Evolutionary conservation across 1,140 invertebrate species (phyloP).

Genomic region (Ceratitis capitata): DNA sequence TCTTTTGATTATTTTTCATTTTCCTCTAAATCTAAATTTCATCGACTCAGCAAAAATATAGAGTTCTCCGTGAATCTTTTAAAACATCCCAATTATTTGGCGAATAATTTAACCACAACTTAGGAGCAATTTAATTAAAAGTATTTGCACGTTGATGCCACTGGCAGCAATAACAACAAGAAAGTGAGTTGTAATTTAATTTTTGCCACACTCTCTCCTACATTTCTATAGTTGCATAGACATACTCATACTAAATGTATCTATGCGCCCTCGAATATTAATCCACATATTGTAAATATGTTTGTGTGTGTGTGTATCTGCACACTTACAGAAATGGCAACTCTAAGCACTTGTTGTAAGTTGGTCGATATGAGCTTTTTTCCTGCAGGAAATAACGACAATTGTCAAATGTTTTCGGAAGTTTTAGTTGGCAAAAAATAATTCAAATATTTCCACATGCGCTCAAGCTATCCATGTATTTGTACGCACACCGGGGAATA

Average conservation of each 20-base stretch:
- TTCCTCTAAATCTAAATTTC: too few species aligned
- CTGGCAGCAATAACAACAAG: background rate
- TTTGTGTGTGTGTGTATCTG: background rate
- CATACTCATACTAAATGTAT: too few species aligned
- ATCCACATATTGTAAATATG: too few species aligned
- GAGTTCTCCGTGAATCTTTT: too few species aligned
- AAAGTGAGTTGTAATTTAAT: background rate
- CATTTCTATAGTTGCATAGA: background rate
- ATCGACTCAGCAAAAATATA: too few species aligned
- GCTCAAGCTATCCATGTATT: too few species aligned
- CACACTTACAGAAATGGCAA: background rate
- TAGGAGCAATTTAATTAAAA: background rate
- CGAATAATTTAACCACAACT: background rate
- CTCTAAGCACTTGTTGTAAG: background rate
- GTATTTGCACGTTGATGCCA: background rate
- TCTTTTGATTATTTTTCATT: too few species aligned
- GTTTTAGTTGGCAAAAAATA: background rate
- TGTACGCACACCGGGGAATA: background rate
- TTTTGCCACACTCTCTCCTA: background rate
- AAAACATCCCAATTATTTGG: too few species aligned
- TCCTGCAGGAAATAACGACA: background rate
- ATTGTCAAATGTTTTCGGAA: conserved; percentile 1
- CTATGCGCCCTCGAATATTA: too few species aligned
- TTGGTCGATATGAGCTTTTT: background rate
- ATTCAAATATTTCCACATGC: background rate